Evolutionary conservation across 2,113 vertebrate species (phyloP), one percentile per base, ranked within the genome.

Genomic region (Salvelinus fontinalis): DNA sequence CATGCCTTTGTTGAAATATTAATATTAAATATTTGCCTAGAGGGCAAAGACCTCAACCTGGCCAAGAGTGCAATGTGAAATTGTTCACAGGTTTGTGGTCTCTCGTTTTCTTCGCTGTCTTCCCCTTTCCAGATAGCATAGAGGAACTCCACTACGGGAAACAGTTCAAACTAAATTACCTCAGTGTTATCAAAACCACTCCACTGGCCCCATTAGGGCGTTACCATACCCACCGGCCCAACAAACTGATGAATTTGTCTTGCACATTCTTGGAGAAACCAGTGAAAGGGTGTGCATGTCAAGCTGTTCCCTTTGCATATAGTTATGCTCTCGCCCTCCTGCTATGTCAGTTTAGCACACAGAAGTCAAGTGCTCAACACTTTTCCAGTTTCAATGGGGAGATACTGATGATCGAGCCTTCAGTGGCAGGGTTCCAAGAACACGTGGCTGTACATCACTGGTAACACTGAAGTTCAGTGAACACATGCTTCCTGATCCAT

Each of bases 161-260:
- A 79, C 16, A 22, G 62, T 71, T 57, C 29, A 24, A 66, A 73
- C 18, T 11, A 3, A 73, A 29, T 70, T 34, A 79, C 79, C 73
- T 83, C 67, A 73, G 65, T 72, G 67, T 76, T 66, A 84, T 66
- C 74, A 69, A 82, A 80, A 83, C 71, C 78, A 73, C 69, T 77
- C 75, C 64, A 49, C 24, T 67, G 70, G 77, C 76, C 73, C 76
- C 60, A 77, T 80, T 78, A 84, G 70, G 67, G 66, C 0, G 79
- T 86, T 44, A 76, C 80, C 82, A 86, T 79, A 74, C 87, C 3
- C 89, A 87, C 84, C 4, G 22, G 64, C 68, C 71, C 79, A 87
- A 87, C 84, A 91, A 91, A 90, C 67, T 60, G 34, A 34, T 71
- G 73, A 86, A 82, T 83, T 24, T 62, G 67, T 79, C 77, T 82